Evolutionary conservation across 2,888 invertebrate genomes (phyloP).

Genomic region (Abrostola triplasia): DNA sequence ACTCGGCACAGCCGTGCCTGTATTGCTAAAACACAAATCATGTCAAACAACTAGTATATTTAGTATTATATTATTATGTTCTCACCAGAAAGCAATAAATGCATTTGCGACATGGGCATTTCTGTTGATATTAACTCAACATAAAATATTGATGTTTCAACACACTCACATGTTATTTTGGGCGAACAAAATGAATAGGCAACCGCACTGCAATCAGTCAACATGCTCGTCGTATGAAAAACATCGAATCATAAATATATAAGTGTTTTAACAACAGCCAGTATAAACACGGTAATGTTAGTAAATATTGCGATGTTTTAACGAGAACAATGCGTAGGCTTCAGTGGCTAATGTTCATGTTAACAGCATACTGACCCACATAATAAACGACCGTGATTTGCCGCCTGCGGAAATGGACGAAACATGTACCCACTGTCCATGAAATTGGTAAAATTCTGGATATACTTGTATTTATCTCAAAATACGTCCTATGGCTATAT

Average conservation of each 20-base stretch:
- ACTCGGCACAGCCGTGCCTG: too few relatives aligned
- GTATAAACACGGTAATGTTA: constrained; percentile 52
- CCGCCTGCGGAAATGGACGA: constrained; percentile 34
- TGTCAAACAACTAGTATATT: neutral
- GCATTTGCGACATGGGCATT: constrained; percentile 17
- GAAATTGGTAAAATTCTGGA: neutral
- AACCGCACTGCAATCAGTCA: constrained; percentile 49
- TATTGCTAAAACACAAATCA: too few relatives aligned
- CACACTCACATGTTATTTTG: constrained; percentile 50
- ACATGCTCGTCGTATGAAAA: constrained; percentile 54
- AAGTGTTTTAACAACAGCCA: constrained; percentile 60
- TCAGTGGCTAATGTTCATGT: constrained; percentile 50
- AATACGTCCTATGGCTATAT: too few relatives aligned
- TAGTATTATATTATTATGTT: neutral
- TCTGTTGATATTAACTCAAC: constrained; percentile 46
- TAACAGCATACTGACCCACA: constrained; percentile 55
- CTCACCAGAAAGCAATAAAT: constrained; percentile 12
- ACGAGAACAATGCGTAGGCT: constrained; percentile 74
- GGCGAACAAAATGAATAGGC: constrained; percentile 54
- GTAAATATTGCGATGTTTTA: constrained; percentile 75
- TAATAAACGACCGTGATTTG: constrained; percentile 49
- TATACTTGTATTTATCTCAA: neutral
- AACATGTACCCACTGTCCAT: constrained; percentile 1
- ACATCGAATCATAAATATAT: constrained; percentile 60
- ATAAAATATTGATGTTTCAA: constrained; percentile 55